Base-by-base conservation (phyloP, 2,113 vertebrate genomes). In the Corythornis cristatus region DNA sequence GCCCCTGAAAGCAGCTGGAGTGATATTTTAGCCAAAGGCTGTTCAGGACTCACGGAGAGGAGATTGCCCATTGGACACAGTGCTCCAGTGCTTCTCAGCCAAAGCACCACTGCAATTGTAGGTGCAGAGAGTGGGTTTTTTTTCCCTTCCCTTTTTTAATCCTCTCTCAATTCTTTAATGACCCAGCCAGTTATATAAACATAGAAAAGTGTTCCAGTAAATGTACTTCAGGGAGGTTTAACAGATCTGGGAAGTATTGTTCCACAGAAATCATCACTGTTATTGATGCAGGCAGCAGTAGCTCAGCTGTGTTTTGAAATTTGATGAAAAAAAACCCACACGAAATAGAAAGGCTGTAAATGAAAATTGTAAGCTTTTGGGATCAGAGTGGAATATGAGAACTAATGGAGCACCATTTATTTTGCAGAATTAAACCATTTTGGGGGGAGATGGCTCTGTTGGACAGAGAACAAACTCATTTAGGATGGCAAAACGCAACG, bases 121-220 rank as follows among this genome's bases (percentile, higher is more conserved):
- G 29, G 57, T 66, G 28, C 45, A 70, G 42, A 65, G 85, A 43
- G 18, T 35, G 31, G 31, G 28, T 42, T 0, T 45, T 48, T 88
- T n/a, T 43, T 19, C 50, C 60, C 16, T 26, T 17, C 19, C 48
- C 67, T 57, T 54, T 72, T 90, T 91, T 26, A 83, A 72, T 48
- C 31, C 15, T 78, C 56, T 64, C 35, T 90, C 82, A 71, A 56
- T 73, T 92, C 77, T 89, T 92, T 94, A 96, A 94, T 90, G 83
- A 48, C 40, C 57, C 14, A 46, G 51, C 23, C 1, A 3, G 42
- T 77, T 88, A 88, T 17, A 62, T 51, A 94, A 93, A 81, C 53
- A 89, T 1, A 33, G 58, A 89, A 54, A 87, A 83, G 11, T 23
- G 35, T 92, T 84, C 73, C 18, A 77, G 18, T 9, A 83, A 86